phyloP scores from a whole-genome alignment of 2,113 vertebrate species.

The Crotalus helleri region DNA sequence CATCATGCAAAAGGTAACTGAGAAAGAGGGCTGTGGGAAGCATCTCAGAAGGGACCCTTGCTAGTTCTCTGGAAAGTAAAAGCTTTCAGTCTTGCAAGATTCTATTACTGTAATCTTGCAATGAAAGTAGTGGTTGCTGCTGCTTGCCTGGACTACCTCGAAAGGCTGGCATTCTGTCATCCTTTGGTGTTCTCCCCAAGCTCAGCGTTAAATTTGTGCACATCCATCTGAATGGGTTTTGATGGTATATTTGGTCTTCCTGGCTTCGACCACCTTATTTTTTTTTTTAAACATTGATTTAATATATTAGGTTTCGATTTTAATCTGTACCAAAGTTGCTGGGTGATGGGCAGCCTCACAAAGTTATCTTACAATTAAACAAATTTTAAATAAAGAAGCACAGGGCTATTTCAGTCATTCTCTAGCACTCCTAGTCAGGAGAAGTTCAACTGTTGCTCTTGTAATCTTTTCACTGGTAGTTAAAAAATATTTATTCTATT shows the following conservation, averaged over 20 bases:
- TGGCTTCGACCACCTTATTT: not conserved
- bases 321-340: not conserved
- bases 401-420: not conserved
- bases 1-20: not conserved
- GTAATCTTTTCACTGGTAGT: not conserved
- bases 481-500: not conserved
- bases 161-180: not conserved
- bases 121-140: not conserved
- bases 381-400: not conserved
- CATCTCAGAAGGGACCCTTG: not conserved
- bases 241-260: not conserved
- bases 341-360: not conserved
- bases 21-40: not conserved
- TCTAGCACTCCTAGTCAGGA: not conserved
- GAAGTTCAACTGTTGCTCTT: not conserved
- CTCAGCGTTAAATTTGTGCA: not conserved
- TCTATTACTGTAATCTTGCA: not conserved
- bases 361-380: not conserved
- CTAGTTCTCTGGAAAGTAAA: not conserved
- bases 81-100: not conserved
- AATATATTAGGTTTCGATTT: not conserved
- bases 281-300: not conserved
- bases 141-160: not conserved
- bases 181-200: not conserved
- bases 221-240: not conserved